Conservation (phyloP, 2,888 invertebrate genomes). For the Diogma glabrata region DNA sequence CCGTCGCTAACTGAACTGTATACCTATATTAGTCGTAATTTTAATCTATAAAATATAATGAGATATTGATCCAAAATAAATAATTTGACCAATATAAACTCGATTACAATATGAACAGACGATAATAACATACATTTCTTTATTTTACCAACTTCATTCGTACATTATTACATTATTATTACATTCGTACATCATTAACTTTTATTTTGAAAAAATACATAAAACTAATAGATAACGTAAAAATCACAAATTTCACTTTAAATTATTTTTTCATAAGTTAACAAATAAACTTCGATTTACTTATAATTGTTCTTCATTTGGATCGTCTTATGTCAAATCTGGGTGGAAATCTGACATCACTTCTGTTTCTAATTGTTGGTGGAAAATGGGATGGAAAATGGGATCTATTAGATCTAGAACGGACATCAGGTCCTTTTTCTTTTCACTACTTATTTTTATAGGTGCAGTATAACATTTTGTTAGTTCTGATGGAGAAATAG, state of each 20-base stretch:
- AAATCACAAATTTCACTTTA: background rate
- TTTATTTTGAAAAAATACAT: background rate
- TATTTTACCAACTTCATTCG: background rate
- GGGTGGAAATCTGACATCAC: background rate
- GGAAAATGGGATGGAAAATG: background rate
- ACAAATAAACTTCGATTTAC: no score
- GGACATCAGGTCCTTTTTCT: background rate
- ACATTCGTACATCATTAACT: no score
- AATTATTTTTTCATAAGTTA: no score
- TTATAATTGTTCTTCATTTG: background rate
- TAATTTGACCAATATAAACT: background rate
- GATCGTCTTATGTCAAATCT: background rate
- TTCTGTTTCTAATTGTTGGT: background rate
- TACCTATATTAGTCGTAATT: background rate
- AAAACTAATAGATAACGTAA: background rate
- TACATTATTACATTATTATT: no score
- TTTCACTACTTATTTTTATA: background rate
- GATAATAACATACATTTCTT: background rate
- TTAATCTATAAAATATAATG: background rate
- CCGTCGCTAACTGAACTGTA: background rate
- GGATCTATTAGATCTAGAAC: background rate
- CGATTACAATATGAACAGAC: background rate
- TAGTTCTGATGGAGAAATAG: background rate
- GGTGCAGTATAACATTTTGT: background rate
- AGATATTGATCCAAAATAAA: background rate